phyloP scores from a whole-genome alignment of 2,113 vertebrate genomes.

The Gnathonemus echidnorhynchus region DNA sequence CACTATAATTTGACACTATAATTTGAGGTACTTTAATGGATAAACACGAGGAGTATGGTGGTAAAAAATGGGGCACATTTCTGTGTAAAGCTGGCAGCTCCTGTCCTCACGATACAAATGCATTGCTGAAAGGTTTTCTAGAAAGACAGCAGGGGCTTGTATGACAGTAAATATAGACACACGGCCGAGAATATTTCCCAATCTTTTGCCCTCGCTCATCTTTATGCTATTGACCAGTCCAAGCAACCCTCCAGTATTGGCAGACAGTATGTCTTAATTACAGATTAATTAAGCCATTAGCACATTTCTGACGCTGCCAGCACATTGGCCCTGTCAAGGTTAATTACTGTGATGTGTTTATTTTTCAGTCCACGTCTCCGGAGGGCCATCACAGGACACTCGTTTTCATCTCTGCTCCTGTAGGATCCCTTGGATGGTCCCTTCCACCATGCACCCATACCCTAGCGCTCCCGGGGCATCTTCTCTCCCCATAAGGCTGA shows the following conservation, averaged over 20 bases:
- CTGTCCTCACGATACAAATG: not conserved
- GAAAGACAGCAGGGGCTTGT: not conserved
- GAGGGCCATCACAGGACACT: not conserved
- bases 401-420: not conserved
- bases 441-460: not conserved
- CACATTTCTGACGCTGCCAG: slow-evolving; percentile 79
- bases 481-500: not conserved
- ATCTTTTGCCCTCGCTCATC: not conserved
- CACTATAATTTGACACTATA: not conserved
- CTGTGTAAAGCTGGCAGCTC: not conserved
- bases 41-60: not conserved
- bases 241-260: slow-evolving; percentile 59
- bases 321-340: slow-evolving; percentile 93
- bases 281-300: slow-evolving; percentile 85
- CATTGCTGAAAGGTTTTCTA: not conserved
- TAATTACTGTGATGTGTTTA: slow-evolving; percentile 96
- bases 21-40: not conserved
- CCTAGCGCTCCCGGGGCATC: not conserved
- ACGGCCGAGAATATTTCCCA: not conserved
- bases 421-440: not conserved
- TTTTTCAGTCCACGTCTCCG: slow-evolving; percentile 77
- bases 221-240: not conserved
- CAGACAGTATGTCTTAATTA: slow-evolving; percentile 93
- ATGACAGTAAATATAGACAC: not conserved
- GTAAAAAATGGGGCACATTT: not conserved